Percentiles rank a stretch among this genome's conserved stretches.
Evolutionary conservation across 2,113 vertebrate genomes (phyloP).

Genomic region (Saimiri boliviensis): DNA sequence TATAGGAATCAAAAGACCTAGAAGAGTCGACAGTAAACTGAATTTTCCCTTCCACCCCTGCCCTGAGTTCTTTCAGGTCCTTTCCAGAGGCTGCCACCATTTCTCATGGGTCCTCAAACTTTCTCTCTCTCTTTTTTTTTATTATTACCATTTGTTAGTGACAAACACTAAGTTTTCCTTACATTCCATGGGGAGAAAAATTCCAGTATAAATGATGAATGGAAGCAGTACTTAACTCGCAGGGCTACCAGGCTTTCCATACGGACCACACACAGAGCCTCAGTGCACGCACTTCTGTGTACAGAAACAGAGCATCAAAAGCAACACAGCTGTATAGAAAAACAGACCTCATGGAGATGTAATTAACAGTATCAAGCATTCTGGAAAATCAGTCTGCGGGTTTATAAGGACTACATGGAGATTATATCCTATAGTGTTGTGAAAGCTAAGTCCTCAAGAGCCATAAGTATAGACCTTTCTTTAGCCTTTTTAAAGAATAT

Average conservation of each 20-base stretch:
- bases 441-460: neutral
- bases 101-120: neutral
- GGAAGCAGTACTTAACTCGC: neutral
- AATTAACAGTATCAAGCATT: neutral
- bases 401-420: neutral
- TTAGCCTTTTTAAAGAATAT: too few relatives aligned
- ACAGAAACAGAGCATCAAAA: neutral
- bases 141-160: neutral
- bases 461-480: neutral
- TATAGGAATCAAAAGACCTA: neutral
- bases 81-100: neutral
- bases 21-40: neutral
- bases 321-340: neutral
- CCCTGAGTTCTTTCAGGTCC: neutral
- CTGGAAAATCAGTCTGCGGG: neutral
- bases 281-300: neutral
- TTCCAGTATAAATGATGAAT: neutral
- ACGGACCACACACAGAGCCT: neutral
- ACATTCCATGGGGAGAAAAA: neutral
- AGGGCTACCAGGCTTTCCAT: neutral
- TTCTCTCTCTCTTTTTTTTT: neutral
- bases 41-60: neutral
- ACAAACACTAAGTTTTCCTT: neutral
- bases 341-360: neutral
- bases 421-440: neutral